Base-by-base conservation (phyloP, 2,888 invertebrate species). In the Oligia strigilis region DNA sequence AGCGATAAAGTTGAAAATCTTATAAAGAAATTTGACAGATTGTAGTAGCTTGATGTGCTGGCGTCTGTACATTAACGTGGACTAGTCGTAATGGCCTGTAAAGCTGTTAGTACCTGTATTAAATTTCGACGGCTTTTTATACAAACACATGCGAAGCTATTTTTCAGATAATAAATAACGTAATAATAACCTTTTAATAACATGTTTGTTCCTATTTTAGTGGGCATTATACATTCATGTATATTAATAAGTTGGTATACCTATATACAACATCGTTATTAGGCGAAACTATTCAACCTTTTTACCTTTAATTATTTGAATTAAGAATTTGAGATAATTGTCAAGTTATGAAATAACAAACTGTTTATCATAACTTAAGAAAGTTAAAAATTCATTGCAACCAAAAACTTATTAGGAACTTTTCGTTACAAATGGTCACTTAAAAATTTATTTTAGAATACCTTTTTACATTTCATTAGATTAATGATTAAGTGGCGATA, bases 161-260 rank as follows among this genome's bases (percentile, higher is more conserved):
- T 78, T 66, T 83, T 70, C 46, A 36, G 14, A 79, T 80, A 72
- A 29, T 29, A 29, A 29, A 29, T 29, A 29, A 29, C 29, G 29
- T 29, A 29, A 29, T 29, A 29, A 29, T 29, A 55, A 75, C 72
- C 65, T 83, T 84, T 71, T 4, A n/a, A 62, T 49, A 82, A 73
- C 52, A 46, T 72, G 69, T 65, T 70, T 52, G 2, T 36, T 62
- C 29, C 60, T 55, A 23, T 49, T 9, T 46, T 11, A 55, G 19
- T 46, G 58, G 60, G 36, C 23, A 52, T 72, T 62, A 60, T 66
- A 62, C 17, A 83, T 75, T 72, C n/a, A 69, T 82, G 40, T 64
- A 9, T 80, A 67, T 62, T 65, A 46, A 55, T 19, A 8, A 55
- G 14, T 14, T 4, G 13, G 6, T 52, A 81, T 29, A 2, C 9